Base-by-base conservation (phyloP, 2,888 invertebrate species). In the Microdon myrmicae region DNA sequence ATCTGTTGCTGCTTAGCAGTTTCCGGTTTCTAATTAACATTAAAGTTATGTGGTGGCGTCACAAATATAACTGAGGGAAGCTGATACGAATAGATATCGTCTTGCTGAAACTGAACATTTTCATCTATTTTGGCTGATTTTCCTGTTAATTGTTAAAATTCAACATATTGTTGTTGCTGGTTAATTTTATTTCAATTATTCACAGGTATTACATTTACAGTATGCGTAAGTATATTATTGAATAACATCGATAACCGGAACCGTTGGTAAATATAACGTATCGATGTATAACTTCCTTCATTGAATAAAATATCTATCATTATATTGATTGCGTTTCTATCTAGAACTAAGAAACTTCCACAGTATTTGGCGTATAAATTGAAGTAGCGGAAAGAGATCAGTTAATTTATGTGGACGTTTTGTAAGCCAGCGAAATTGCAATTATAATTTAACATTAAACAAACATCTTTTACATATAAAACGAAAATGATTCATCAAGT, bases 1-100 rank as follows among this genome's bases (percentile, higher is more conserved):
- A 35, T 35, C 41, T 26, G 51, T 64, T 64, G 64, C 64, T 64
- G 64, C 64, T 58, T 58, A 32, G 64, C 64, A 64, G 64, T 64
- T 64, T 47, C 51, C 64, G 10, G 64, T 64, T 58, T 47, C 53
- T 35, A 43, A 14, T 4, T 2, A 20, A 19, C 3, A 35, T 20
- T 3, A 22, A 8, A 22, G 22, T 22, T 22, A 6, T 22, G 6
- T 22, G 22, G 22, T 8, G n/a, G n/a, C n/a, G n/a, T n/a, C n/a
- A n/a, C n/a, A n/a, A n/a, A n/a, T 22, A 8, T 22, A 22, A 8
- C 8, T 22, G 8, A 8, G 8, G 8, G 22, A 6, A 22, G 22
- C 5, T 22, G 22, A 22, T 8, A 5, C 8, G 22, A 6, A 22
- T 34, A 34, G 19, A 34, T 34, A 3, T n/a, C 16, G 5, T n/a